Evolutionary conservation across 2,888 invertebrate genomes (phyloP).

Genomic region (Meteorus colon): DNA sequence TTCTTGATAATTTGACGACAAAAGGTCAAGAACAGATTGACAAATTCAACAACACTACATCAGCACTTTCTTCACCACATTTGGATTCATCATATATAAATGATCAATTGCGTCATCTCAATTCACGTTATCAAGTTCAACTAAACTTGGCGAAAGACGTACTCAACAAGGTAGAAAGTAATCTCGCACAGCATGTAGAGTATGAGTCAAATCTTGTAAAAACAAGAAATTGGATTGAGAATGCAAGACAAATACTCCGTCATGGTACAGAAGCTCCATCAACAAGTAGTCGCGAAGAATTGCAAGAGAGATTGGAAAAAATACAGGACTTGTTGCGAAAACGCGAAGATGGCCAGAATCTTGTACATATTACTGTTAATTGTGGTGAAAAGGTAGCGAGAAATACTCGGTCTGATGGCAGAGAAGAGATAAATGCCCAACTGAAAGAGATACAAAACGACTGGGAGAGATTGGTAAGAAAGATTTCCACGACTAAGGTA

Average conservation of each 20-base stretch:
- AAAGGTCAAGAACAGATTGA: constrained; percentile 89
- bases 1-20: constrained; percentile 81
- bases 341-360: constrained; percentile 90
- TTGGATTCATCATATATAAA: constrained; percentile 87
- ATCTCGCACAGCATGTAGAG: constrained; percentile 87
- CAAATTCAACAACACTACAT: constrained; percentile 86
- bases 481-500: constrained; percentile 93
- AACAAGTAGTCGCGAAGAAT: constrained; percentile 85
- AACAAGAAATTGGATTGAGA: constrained; percentile 89
- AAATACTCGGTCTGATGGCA: constrained; percentile 91
- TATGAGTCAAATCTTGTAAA: constrained; percentile 85
- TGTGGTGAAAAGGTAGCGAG: constrained; percentile 92
- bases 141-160: constrained; percentile 92
- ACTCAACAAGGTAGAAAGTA: constrained; percentile 91
- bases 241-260: constrained; percentile 87
- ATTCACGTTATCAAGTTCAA: constrained; percentile 91
- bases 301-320: constrained; percentile 86
- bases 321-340: constrained; percentile 86
- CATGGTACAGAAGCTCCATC: constrained; percentile 86
- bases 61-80: constrained; percentile 86
- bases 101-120: constrained; percentile 89
- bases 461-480: constrained; percentile 93
- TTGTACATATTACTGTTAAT: constrained; percentile 90
- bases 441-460: constrained; percentile 92
- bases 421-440: constrained; percentile 89